Percentiles rank a stretch among this genome's conserved stretches.
These are phyloP conservation scores for Adelges cooleyi DNA, from an alignment of 1,140 invertebrate genomes.

Conservation along the genomic window DNA sequence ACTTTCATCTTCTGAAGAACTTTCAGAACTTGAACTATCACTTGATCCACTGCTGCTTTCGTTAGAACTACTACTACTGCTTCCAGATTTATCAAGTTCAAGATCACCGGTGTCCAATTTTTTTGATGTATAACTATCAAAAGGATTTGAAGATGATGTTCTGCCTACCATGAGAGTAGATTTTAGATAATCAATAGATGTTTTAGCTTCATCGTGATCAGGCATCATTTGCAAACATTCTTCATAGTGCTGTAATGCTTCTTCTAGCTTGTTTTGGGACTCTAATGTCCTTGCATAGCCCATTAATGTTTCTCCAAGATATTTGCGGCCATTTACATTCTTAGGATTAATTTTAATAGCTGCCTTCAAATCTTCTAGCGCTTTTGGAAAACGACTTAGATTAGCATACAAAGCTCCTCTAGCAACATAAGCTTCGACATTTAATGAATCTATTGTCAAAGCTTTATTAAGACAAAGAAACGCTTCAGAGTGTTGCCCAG, in stretches of 20 bases:
- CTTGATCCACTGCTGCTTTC: conserved; percentile 5
- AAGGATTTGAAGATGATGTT: neutral
- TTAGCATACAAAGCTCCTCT: conserved; percentile 88
- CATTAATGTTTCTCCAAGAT: conserved; percentile 83
- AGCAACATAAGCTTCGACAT: conserved; percentile 88
- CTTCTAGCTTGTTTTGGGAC: conserved; percentile 63
- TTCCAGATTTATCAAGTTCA: conserved; percentile 8
- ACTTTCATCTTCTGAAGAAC: conserved; percentile 15
- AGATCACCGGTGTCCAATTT: neutral
- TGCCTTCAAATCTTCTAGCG: conserved; percentile 86
- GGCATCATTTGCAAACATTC: conserved; percentile 68
- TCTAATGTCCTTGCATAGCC: conserved; percentile 60
- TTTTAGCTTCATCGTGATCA: conserved; percentile 63
- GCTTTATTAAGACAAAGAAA: conserved; percentile 92
- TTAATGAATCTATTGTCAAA: conserved; percentile 77
- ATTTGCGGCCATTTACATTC: conserved; percentile 89
- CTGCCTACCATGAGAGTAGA: neutral
- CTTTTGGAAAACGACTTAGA: conserved; percentile 82
- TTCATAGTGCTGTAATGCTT: conserved; percentile 70
- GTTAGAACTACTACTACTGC: conserved; percentile 10
- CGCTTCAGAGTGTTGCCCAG: conserved; percentile 77
- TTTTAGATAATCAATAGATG: conserved; percentile 3
- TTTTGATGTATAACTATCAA: neutral
- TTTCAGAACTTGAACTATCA: conserved; percentile 19
- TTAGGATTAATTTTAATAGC: conserved; percentile 76